phyloP scores from a whole-genome alignment of 1,140 invertebrate genomes.

The Campoletis sonorensis region DNA sequence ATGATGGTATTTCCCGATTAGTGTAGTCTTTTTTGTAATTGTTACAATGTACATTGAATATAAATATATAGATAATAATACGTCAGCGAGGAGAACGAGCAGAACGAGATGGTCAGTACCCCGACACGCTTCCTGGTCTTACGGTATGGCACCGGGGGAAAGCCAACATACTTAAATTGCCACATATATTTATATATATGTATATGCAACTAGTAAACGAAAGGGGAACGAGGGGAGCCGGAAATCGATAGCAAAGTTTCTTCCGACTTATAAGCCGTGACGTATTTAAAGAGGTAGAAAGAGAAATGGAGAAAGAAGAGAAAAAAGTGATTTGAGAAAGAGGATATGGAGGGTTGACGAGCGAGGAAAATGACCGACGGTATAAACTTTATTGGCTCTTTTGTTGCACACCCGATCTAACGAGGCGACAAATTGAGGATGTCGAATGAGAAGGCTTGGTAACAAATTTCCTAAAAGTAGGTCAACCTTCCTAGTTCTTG shows the following conservation, averaged over 20 bases:
- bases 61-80: not conserved
- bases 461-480: not conserved
- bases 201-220: constrained; percentile 19
- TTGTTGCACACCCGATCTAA: constrained; percentile 4
- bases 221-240: not conserved
- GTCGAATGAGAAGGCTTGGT: not conserved
- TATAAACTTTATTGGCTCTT: not conserved
- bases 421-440: constrained; percentile 25
- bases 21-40: too few relatives aligned
- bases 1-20: not conserved
- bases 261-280: constrained; percentile 41
- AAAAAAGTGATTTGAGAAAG: constrained; percentile 21
- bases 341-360: constrained; percentile 28
- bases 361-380: constrained; percentile 23
- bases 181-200: not conserved
- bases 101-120: constrained; percentile 34
- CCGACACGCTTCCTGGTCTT: constrained; percentile 44
- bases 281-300: constrained; percentile 35
- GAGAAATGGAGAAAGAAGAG: constrained; percentile 32
- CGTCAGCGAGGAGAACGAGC: not conserved
- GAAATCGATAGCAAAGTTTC: constrained; percentile 46
- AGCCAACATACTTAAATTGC: constrained; percentile 10
- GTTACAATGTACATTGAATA: not conserved
- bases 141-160: constrained; percentile 41
- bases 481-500: not conserved